Evolutionary conservation across 2,888 invertebrate species (phyloP), one percentile per base, ranked within the genome.

Genomic region (Amiota communis): DNA sequence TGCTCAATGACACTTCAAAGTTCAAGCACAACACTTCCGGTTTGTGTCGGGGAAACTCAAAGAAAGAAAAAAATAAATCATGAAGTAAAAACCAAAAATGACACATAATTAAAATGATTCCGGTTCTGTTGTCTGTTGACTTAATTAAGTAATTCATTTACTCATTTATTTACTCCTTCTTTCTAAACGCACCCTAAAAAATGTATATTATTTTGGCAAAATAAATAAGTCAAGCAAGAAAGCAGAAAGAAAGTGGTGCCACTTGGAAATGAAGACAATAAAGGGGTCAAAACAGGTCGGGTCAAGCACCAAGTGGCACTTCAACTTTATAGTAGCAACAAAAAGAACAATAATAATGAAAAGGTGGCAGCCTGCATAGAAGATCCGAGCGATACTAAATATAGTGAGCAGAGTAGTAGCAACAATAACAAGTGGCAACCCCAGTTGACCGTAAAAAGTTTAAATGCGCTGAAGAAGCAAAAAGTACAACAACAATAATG

Each of bases 361-460:
- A 36, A 36, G 36, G 36, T 36, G 36, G 36, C 36, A 36, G 36
- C 36, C 36, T 36, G 36, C 36, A 36, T 36, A 36, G 36, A 36
- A 36, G 36, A 36, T 36, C 36, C 36, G 0, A 36, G 36, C 36
- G 36, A 6, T 36, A 36, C 15, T 17, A 17, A 57, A 57, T n/a
- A 17, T 10, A 15, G n/a, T n/a, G n/a, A n/a, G 57, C 57, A 10
- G 57, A n/a, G 11, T 15, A n/a, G 11, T 15, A 17, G 10, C 57
- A 57, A 57, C 57, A 57, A 48, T 48, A 65, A 47, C 65, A 65
- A 65, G 47, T 65, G 65, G 48, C 48, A 65, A 10, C 59, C 59
- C 65, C 11, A 23, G 65, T 17, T 48, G 65, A 65, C 47, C 65
- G 36, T 47, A 65, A 65, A 65, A 65, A 65, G 65, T 65, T 65